A percentile compares a stretch with the other conserved stretches of the same genome.
Evolutionary conservation across 2,888 invertebrate species (phyloP).

Genomic region (Leucozona laternaria): DNA sequence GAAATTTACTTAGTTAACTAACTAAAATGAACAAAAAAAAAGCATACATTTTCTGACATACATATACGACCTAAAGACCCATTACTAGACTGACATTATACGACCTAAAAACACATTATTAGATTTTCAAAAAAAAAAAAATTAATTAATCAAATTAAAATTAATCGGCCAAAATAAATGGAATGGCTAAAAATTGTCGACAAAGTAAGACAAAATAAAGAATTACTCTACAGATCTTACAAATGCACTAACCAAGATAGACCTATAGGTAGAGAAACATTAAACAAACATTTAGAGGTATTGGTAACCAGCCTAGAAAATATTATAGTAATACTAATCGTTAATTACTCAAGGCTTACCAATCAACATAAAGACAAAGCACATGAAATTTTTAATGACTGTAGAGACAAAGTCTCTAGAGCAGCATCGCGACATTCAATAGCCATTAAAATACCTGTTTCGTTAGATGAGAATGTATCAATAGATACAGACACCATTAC

Average conservation of each 20-base stretch:
- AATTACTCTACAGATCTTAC: not conserved
- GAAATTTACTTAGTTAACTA: no score
- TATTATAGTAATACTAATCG: not conserved
- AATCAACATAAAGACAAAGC: not conserved
- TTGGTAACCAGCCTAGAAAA: not conserved
- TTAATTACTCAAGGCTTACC: not conserved
- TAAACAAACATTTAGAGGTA: not conserved
- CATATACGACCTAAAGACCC: not conserved
- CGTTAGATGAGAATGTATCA: not conserved
- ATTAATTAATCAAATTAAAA: no score
- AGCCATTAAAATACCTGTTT: not conserved
- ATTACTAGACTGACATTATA: no score
- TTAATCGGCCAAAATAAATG: not conserved
- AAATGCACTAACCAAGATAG: not conserved
- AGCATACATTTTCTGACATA: not conserved
- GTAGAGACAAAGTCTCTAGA: not conserved
- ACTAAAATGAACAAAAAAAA: no score
- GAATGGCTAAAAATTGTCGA: not conserved
- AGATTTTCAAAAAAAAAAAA: not conserved
- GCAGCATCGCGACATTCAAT: not conserved
- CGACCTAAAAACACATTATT: no score
- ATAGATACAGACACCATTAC: not conserved
- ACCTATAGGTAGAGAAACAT: not conserved
- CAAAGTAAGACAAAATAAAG: not conserved
- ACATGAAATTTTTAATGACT: not conserved